phyloP scores from a whole-genome alignment of 1,140 invertebrate species.

The Drosophila nannoptera region DNA sequence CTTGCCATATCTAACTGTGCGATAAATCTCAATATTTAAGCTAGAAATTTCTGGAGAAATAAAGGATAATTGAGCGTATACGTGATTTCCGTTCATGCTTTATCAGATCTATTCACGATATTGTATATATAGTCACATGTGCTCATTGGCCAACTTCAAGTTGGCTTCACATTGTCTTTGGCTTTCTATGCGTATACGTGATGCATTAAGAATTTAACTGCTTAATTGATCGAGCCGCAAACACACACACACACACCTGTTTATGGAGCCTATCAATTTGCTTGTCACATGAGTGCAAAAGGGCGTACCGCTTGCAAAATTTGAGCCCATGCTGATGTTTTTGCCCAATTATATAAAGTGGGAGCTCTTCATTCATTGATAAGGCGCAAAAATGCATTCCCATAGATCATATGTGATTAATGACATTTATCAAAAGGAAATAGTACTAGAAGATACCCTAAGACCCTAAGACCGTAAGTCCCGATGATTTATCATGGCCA shows the following conservation, averaged over 20 bases:
- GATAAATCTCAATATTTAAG: no score
- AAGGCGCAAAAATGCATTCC: constrained; percentile 49
- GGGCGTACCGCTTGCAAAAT: constrained; percentile 10
- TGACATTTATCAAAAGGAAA: constrained; percentile 27
- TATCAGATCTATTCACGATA: no score
- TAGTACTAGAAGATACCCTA: not conserved
- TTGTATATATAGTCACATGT: constrained; percentile 6
- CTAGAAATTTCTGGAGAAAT: no score
- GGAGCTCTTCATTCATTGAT: constrained; percentile 1
- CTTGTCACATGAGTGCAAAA: constrained; percentile 36
- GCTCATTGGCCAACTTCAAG: constrained; percentile 4
- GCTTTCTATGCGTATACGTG: constrained; percentile 6
- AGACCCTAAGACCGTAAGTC: constrained; percentile 31
- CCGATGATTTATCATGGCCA: constrained; percentile 16
- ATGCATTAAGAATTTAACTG: not conserved
- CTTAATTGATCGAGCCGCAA: not conserved
- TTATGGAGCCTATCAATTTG: constrained; percentile 24
- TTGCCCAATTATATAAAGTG: constrained; percentile 28
- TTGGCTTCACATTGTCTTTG: not conserved
- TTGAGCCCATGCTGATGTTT: not conserved
- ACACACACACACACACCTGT: not conserved
- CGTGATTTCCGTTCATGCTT: not conserved
- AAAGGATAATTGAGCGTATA: not conserved
- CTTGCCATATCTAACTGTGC: no score
- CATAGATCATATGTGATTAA: constrained; percentile 43